Percentiles rank a stretch among this genome's conserved stretches.
Conservation (phyloP, 2,797 vertebrate species). For the Salarias fasciatus region DNA sequence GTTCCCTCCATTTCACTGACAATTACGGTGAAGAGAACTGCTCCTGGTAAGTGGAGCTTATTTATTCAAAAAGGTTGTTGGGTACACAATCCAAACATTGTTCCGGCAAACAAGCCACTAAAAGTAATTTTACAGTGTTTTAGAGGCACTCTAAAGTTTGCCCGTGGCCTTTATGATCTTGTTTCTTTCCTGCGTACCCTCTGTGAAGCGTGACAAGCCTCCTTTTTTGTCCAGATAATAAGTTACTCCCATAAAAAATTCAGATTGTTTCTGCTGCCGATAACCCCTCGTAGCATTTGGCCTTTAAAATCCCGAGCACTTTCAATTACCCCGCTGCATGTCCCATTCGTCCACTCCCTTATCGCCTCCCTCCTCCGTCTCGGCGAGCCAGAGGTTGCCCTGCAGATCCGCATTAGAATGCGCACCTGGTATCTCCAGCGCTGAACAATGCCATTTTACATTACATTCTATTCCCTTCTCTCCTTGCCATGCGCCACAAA, state of each 20-base stretch:
- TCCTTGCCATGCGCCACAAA: slow-evolving; percentile 62
- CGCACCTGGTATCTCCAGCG: slow-evolving; percentile 65
- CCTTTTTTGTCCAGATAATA: slow-evolving; percentile 70
- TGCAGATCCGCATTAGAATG: slow-evolving; percentile 75
- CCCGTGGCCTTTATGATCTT: slow-evolving; percentile 65
- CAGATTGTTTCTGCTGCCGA: slow-evolving; percentile 75
- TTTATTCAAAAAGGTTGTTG: slow-evolving; percentile 41
- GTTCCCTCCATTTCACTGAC: slow-evolving; percentile 34
- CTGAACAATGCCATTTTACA: slow-evolving; percentile 77
- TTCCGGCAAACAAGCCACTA: slow-evolving; percentile 37
- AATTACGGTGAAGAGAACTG: slow-evolving; percentile 31
- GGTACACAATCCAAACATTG: slow-evolving; percentile 34
- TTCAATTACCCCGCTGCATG: slow-evolving; percentile 72
- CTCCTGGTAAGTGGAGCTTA: slow-evolving; percentile 34
- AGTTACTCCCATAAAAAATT: slow-evolving; percentile 72
- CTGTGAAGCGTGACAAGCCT: slow-evolving; percentile 53
- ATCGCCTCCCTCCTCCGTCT: slow-evolving; percentile 69
- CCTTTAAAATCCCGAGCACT: slow-evolving; percentile 78
- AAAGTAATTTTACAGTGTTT: slow-evolving; percentile 57
- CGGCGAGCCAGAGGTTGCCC: slow-evolving; percentile 67
- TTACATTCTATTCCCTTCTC: slow-evolving; percentile 71
- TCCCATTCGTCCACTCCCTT: slow-evolving; percentile 67
- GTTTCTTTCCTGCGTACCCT: slow-evolving; percentile 59
- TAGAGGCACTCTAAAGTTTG: slow-evolving; percentile 66
- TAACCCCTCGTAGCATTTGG: slow-evolving; percentile 76